Evolutionary conservation across 2,888 invertebrate genomes (phyloP), one percentile per base, ranked within the genome.

Genomic region (Corbicula japonica): DNA sequence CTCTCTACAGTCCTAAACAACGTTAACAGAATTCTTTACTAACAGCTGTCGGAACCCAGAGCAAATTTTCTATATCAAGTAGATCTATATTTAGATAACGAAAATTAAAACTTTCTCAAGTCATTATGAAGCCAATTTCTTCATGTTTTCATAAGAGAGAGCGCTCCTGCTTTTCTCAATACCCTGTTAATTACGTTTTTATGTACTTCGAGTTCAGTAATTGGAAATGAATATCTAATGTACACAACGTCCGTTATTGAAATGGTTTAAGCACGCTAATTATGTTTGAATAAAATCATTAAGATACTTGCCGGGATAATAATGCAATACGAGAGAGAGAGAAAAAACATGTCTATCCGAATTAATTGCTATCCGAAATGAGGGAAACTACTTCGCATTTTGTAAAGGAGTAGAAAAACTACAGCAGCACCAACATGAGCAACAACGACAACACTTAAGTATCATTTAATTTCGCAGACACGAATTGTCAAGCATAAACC

Each of bases 171-270:
- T 69, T 28, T 54, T 66, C 32, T 32, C 56, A 56, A 52, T 60
- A 58, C 35, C 21, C 52, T 46, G 75, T 72, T 80, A 80, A 80
- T 80, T 80, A 72, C 72, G 52, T 56, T 72, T 80, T 80, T 80
- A 76, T 72, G 80, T 65, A 26, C 38, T 63, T 35, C 58, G 70
- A 63, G 65, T 65, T 63, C 44, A 48, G 70, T 76, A 76, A 76
- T 76, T 76, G 71, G 56, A 63, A 30, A 30, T 5, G 34, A 46
- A 58, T 63, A 71, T 58, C 60, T 30, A 56, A 35, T 76, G 70
- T 76, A 76, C 76, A 71, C 28, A 48, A 34, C 38, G 15, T 23
- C 44, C 26, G 48, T 35, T 38, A 54, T 65, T 65, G 52, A 65
- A 56, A 65, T 52, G 48, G 52, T 52, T 50, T 26, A 28, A 26